These are phyloP conservation scores for Scomber japonicus DNA, from an alignment of 2,113 vertebrate species.

Conservation along the genomic window DNA sequence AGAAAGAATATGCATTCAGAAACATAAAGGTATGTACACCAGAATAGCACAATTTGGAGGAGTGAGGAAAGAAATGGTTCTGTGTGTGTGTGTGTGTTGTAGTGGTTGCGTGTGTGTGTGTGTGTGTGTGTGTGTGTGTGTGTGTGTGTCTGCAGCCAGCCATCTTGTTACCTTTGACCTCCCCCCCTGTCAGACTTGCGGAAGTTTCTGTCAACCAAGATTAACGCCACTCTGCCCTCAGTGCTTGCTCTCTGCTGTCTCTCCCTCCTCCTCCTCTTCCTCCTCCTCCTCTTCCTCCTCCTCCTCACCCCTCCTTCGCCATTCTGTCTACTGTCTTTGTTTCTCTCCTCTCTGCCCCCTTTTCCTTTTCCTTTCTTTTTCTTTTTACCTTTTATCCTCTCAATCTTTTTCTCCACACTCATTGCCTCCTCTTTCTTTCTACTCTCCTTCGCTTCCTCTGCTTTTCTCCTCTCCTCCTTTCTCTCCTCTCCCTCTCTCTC, in stretches of 20 bases:
- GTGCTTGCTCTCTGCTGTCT: slow-evolving; percentile 38
- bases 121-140: slow-evolving; percentile 42
- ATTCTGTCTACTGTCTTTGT: slow-evolving; percentile 27
- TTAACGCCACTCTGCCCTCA: slow-evolving; percentile 50
- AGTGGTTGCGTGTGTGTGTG: no score
- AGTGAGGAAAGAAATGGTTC: not conserved
- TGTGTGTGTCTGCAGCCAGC: slow-evolving; percentile 49
- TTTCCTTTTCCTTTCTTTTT: not conserved
- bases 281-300: not conserved
- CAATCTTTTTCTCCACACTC: not conserved
- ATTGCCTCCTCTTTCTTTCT: not conserved
- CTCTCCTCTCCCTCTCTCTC: no score
- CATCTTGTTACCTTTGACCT: slow-evolving; percentile 58
- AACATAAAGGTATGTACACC: not conserved
- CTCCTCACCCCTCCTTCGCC: not conserved
- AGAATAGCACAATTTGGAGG: not conserved
- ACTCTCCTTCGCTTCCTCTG: not conserved
- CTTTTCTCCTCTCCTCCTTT: slow-evolving; percentile 10
- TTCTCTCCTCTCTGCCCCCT: not conserved
- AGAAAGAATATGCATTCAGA: no score
- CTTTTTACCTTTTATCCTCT: not conserved
- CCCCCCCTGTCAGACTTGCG: slow-evolving; percentile 45
- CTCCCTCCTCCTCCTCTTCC: not conserved
- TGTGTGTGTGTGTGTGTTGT: no score
- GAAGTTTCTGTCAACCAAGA: slow-evolving; percentile 72